Evolutionary conservation across 2,888 invertebrate genomes (phyloP), one percentile per base, ranked within the genome.

Genomic region (Latrodectus hesperus): DNA sequence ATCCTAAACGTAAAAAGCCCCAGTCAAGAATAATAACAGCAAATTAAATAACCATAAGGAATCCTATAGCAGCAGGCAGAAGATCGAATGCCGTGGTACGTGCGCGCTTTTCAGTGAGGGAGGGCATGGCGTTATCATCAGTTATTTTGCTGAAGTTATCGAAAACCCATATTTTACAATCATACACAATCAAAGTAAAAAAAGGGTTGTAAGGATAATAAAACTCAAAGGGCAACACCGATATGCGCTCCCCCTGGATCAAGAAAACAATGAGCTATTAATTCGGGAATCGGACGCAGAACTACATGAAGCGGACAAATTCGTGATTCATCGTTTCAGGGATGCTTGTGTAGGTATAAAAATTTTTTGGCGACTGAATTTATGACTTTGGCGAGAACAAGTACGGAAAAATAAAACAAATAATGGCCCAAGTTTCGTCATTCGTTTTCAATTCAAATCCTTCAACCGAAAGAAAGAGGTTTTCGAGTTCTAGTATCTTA

Each of bases 41-140:
- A 82, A 87, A 87, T 87, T 87, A 87, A 82, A 87, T 81, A 81
- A 81, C 74, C 76, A 82, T 87, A 87, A 87, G 77, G 81, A 81
- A 80, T 78, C 52, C 38, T 38, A 38, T 38, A 38, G 2, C 38
- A 38, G 38, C 38, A 38, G 38, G 38, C 38, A 38, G 4, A 6
- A 38, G 38, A 38, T 4, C 38, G 38, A 38, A 38, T 38, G 38
- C 38, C 38, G 6, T 38, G 38, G 38, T 38, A 38, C 38, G 38
- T 38, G 38, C 38, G 38, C 6, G 38, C 6, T 38, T 38, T 38
- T 38, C 5, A 38, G 38, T 38, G 67, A 64, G 73, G 51, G 67
- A 53, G 51, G 38, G 22, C 81, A 76, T 76, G 81, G 73, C 81
- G 71, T 67, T 67, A 77, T 64, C 81, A 86, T 75, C 81, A 67